Conservation (phyloP, 1,140 invertebrate species). For the Latrodectus geometricus region DNA sequence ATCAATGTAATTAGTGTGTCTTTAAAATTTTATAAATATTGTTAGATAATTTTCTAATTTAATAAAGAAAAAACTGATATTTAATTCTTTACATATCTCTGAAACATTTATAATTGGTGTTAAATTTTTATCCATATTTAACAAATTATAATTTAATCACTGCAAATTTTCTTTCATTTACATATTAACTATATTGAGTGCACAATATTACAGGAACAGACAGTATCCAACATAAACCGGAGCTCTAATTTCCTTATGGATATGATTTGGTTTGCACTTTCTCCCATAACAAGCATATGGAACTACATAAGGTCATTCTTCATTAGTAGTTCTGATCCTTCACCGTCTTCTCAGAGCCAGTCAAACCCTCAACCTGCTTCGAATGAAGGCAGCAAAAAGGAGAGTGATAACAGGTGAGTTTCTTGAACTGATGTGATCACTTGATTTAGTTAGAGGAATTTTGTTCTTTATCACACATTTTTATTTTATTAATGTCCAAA, state of each 20-base stretch:
- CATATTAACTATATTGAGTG: too few species aligned
- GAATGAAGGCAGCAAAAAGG: neutral
- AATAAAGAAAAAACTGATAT: too few species aligned
- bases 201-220: slow-evolving; percentile 7
- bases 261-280: slow-evolving; percentile 13
- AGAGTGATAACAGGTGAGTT: neutral
- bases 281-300: slow-evolving; percentile 30
- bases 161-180: neutral
- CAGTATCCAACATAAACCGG: slow-evolving; percentile 22
- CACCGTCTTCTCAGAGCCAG: neutral
- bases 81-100: too few species aligned
- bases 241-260: neutral
- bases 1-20: too few species aligned
- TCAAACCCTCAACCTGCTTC: neutral
- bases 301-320: slow-evolving; percentile 38
- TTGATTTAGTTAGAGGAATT: too few species aligned
- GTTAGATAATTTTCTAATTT: too few species aligned
- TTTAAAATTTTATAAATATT: too few species aligned
- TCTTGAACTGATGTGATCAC: too few species aligned
- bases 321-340: neutral
- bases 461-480: too few species aligned
- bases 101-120: neutral
- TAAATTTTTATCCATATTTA: neutral
- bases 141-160: neutral
- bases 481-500: too few species aligned